These are phyloP conservation scores for Albula glossodonta DNA, from an alignment of 2,113 vertebrate genomes.

Conservation along the genomic window DNA sequence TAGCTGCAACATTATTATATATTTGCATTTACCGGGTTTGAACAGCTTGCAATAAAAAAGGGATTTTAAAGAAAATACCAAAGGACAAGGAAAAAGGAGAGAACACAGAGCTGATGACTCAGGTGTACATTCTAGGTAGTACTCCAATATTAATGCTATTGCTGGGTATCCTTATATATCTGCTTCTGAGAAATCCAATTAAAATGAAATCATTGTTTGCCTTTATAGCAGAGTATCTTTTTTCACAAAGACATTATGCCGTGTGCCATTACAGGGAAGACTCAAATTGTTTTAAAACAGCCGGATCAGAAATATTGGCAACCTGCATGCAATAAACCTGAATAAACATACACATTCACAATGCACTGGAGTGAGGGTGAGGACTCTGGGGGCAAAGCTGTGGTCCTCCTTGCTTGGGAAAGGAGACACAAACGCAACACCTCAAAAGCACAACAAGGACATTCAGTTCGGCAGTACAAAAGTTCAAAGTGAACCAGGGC, in stretches of 20 bases:
- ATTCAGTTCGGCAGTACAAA: not conserved
- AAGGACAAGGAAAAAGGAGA: not conserved
- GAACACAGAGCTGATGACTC: not conserved
- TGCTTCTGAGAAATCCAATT: not conserved
- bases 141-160: constrained; percentile 12
- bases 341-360: not conserved
- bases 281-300: not conserved
- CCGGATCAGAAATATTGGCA: not conserved
- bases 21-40: not conserved
- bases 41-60: not conserved
- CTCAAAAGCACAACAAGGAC: not conserved
- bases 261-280: not conserved
- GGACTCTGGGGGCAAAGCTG: not conserved
- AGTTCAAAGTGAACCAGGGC: not conserved
- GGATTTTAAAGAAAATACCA: not conserved
- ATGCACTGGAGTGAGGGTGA: not conserved
- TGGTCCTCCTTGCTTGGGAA: not conserved
- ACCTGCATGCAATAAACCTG: constrained; percentile 8
- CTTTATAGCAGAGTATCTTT: not conserved
- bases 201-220: not conserved
- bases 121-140: constrained; percentile 6
- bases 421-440: not conserved
- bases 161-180: constrained; percentile 3
- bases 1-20: not conserved
- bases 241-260: not conserved